Evolutionary conservation across 2,797 vertebrate species (phyloP).

Genomic region (Schizopygopsis pylzovi): DNA sequence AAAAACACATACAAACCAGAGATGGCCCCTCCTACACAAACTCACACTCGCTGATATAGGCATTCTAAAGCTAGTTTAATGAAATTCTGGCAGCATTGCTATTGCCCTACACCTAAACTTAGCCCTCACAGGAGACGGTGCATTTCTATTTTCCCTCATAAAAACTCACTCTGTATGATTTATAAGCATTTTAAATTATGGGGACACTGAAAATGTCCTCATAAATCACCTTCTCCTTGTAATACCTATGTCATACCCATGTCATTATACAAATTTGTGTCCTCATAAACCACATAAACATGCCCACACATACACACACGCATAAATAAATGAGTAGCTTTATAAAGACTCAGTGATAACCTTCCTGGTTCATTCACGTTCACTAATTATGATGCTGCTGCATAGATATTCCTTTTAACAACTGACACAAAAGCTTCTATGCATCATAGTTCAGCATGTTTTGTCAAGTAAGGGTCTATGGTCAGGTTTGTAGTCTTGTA

Average conservation of each 20-base stretch:
- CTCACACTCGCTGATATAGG: constrained; percentile 6
- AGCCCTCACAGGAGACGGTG: too few relatives aligned
- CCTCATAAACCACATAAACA: too few relatives aligned
- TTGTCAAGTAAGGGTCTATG: neutral
- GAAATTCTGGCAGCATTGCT: constrained; percentile 62
- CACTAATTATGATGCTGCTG: neutral
- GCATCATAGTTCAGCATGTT: neutral
- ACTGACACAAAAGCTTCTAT: neutral
- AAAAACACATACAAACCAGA: neutral
- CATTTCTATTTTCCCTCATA: too few relatives aligned
- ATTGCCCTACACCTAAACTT: constrained; percentile 8
- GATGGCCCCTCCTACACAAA: constrained; percentile 41
- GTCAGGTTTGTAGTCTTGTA: neutral
- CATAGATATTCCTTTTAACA: neutral
- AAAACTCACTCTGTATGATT: too few relatives aligned
- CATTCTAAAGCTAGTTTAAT: constrained; percentile 59
- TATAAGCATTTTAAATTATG: too few relatives aligned
- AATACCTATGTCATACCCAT: too few relatives aligned
- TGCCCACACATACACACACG: constrained; percentile 63
- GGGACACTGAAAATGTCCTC: too few relatives aligned
- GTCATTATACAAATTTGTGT: too few relatives aligned
- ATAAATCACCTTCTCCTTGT: too few relatives aligned
- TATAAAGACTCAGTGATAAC: constrained; percentile 9
- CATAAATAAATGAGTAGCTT: constrained; percentile 63
- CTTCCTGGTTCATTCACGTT: neutral